These are phyloP conservation scores for Pantherophis guttatus DNA, from an alignment of 2,113 vertebrate genomes.

Conservation along the genomic window DNA sequence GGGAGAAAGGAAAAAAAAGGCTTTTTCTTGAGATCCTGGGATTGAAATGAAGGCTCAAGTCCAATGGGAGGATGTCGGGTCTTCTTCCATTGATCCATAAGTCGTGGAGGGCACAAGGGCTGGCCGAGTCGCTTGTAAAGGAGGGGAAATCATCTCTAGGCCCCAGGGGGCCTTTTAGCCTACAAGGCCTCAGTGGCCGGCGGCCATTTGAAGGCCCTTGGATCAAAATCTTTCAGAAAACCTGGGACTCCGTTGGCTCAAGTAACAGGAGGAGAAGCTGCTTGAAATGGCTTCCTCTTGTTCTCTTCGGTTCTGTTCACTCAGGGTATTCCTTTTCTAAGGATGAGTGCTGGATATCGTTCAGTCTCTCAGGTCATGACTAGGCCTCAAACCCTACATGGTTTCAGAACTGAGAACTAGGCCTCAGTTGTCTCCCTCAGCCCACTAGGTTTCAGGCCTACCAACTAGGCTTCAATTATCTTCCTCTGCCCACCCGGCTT, in stretches of 20 bases:
- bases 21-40: neutral
- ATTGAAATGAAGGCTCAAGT: neutral
- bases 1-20: neutral
- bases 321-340: neutral
- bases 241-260: neutral
- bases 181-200: neutral
- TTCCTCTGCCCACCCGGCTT: too few relatives aligned
- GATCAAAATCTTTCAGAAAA: neutral
- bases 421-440: neutral
- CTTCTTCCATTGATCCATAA: neutral
- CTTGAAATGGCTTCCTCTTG: neutral
- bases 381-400: too few relatives aligned
- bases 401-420: neutral
- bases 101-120: neutral
- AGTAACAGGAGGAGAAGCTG: neutral
- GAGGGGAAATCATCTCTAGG: neutral
- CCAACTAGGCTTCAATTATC: too few relatives aligned
- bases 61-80: neutral
- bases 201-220: neutral
- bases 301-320: neutral
- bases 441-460: too few relatives aligned
- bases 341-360: neutral
- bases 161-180: neutral
- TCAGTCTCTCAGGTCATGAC: neutral
- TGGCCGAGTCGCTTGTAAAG: neutral